These are phyloP conservation scores for Crenichthys baileyi DNA, from an alignment of 2,797 vertebrate species.

Conservation along the genomic window DNA sequence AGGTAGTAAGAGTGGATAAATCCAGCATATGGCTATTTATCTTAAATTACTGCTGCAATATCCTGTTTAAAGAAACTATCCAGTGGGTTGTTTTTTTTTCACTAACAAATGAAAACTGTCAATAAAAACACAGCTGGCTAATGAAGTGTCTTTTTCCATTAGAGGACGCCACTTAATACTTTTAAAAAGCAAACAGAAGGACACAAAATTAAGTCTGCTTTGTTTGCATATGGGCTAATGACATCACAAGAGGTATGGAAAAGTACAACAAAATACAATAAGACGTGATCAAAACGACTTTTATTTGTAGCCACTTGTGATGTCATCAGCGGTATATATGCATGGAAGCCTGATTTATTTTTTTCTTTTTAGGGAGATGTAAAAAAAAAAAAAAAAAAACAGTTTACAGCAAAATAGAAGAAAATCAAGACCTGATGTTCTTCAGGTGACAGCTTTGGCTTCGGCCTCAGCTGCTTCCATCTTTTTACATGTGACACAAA, in stretches of 20 bases:
- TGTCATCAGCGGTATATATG: not conserved
- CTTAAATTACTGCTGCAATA: not conserved
- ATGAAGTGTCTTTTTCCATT: not conserved
- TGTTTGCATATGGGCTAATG: not conserved
- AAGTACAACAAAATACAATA: not conserved
- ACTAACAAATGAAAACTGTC: too few relatives aligned
- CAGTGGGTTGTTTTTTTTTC: not conserved
- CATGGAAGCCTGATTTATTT: not conserved
- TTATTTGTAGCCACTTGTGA: not conserved
- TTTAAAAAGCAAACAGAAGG: not conserved
- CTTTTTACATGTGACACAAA: slow-evolving; percentile 18
- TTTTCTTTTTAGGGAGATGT: not conserved
- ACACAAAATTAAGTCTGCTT: not conserved
- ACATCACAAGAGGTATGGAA: not conserved
- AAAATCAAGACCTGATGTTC: not conserved
- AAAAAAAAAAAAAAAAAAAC: not conserved
- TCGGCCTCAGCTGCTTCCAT: slow-evolving; percentile 62
- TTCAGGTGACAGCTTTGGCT: slow-evolving; percentile 56
- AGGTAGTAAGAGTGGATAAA: slow-evolving; percentile 72
- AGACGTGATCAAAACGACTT: not conserved
- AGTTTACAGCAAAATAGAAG: slow-evolving; percentile 25
- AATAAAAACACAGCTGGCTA: too few relatives aligned
- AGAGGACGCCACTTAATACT: too few relatives aligned
- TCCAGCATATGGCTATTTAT: slow-evolving; percentile 61
- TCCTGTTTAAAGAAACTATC: slow-evolving; percentile 8